Evolutionary conservation across 2,797 vertebrate genomes (phyloP), one percentile per base, ranked within the genome.

Genomic region (Sternarchorhynchus goeldii): DNA sequence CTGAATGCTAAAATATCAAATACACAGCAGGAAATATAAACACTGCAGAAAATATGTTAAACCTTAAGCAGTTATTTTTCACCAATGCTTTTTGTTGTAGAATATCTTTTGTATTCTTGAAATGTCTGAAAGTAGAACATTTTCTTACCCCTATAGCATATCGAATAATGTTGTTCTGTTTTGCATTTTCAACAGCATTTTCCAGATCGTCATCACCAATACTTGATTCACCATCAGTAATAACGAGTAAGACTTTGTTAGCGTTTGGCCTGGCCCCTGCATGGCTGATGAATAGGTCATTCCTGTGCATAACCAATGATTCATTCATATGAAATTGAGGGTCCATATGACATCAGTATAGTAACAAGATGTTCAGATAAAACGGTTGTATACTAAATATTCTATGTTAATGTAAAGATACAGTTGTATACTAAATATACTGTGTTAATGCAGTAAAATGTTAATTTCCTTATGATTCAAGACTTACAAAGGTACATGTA

Each of bases 61-160:
- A 41, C 10, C 39, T 41, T 41, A 41, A 41, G 39, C 39, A 41
- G 5, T 41, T 41, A 41, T 4, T 4, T 12, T 10, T 2, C 8
- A 12, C 41, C 34, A 3, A 36, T 36, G 34, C n/a, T 45, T 45
- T 45, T 45, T 45, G 41, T 45, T 45, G 8, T 45, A 45, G 41
- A 45, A 45, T 45, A 45, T 45, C 41, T 45, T 45, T 3, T 41
- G 39, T 10, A 45, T 14, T 45, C 3, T 25, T 59, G 20, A 21
- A 0, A 7, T 25, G 21, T 17, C 31, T 29, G 21, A 10, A 59
- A 55, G 4, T 62, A 53, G 1, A 1, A 53, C 2, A 0, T 18
- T 16, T 39, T 20, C 85, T 87, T 83, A 93, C 93, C 84, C 92
- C 93, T 31, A 93, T 89, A 18, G 91, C 87, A 77, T 91, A 93